A percentile compares a stretch with the other conserved stretches of the same genome.
Conservation (phyloP, 1,140 invertebrate genomes). For the Neuroterus valhalla region DNA sequence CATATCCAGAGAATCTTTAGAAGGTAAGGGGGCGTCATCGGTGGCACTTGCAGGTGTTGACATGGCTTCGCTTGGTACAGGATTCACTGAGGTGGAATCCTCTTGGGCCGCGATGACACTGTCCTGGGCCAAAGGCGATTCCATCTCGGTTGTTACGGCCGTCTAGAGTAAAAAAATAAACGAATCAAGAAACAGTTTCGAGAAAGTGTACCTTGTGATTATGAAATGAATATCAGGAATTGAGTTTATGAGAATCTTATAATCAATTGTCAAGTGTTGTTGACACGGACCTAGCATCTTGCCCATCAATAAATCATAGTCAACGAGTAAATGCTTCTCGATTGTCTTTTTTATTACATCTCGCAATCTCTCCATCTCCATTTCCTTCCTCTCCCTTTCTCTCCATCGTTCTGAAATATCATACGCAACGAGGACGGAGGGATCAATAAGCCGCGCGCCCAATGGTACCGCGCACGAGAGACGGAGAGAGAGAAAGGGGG, state of each 20-base stretch:
- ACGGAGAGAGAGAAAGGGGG: slow-evolving; percentile 15
- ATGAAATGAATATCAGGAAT: no score
- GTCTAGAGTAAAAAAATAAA: slow-evolving; percentile 51
- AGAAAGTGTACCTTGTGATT: no score
- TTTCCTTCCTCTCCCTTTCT: slow-evolving; percentile 29
- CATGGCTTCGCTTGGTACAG: slow-evolving; percentile 20
- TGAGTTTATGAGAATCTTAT: no score
- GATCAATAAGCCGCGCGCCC: slow-evolving; percentile 71
- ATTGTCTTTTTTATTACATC: neutral
- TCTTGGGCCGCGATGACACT: slow-evolving; percentile 58
- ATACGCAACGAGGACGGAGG: slow-evolving; percentile 54
- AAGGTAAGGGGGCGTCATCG: slow-evolving; percentile 44
- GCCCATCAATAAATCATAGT: slow-evolving; percentile 2
- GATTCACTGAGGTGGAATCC: slow-evolving; percentile 61
- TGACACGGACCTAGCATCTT: neutral
- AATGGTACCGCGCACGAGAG: slow-evolving; percentile 61
- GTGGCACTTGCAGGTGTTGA: slow-evolving; percentile 34
- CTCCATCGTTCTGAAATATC: slow-evolving; percentile 39
- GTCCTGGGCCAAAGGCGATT: slow-evolving; percentile 63
- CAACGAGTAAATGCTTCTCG: neutral
- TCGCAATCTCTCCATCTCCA: slow-evolving; percentile 1
- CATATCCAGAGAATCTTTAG: neutral
- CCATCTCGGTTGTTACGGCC: slow-evolving; percentile 62
- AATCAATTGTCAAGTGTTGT: neutral
- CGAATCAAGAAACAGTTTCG: no score